A percentile compares a stretch with the other conserved stretches of the same genome.
These are phyloP conservation scores for Drosophila borborema DNA, from an alignment of 2,888 invertebrate species.

Conservation along the genomic window DNA sequence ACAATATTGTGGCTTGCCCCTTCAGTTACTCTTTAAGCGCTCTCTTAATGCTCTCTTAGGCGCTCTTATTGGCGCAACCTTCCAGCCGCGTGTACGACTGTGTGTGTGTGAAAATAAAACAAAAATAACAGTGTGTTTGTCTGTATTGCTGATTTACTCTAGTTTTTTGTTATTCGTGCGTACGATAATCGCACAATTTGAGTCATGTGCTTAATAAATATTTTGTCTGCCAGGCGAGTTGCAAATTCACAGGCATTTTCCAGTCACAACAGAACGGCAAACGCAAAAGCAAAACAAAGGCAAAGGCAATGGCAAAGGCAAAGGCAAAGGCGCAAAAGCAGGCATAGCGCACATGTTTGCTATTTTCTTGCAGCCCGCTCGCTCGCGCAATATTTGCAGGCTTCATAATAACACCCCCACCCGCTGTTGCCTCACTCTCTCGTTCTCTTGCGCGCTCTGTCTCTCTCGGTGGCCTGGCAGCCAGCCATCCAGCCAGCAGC, in stretches of 20 bases:
- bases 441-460: conserved; percentile 39
- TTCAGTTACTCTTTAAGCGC: conserved; percentile 37
- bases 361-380: conserved; percentile 61
- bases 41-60: conserved; percentile 60
- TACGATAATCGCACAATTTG: conserved; percentile 46
- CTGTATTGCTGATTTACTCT: conserved; percentile 15
- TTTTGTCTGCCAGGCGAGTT: conserved; percentile 41
- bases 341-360: conserved; percentile 68
- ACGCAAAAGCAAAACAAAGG: conserved; percentile 44
- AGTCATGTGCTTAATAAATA: conserved; percentile 71
- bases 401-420: conserved; percentile 54
- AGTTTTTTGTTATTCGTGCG: conserved; percentile 13
- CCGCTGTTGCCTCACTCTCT: conserved; percentile 20
- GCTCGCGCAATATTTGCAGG: conserved; percentile 50
- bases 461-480: conserved; percentile 39
- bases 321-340: conserved; percentile 40
- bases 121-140: conserved; percentile 2
- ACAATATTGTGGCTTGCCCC: conserved; percentile 38
- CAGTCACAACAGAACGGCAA: conserved; percentile 71
- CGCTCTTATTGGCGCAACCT: conserved; percentile 72
- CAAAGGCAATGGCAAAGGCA: conserved; percentile 55
- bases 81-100: conserved; percentile 52
- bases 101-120: conserved; percentile 12
- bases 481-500: conserved; percentile 31
- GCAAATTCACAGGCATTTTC: conserved; percentile 52